Percentiles rank a stretch among this genome's conserved stretches.
Evolutionary conservation across 1,140 invertebrate genomes (phyloP).

Genomic region (Cherax destructor): DNA sequence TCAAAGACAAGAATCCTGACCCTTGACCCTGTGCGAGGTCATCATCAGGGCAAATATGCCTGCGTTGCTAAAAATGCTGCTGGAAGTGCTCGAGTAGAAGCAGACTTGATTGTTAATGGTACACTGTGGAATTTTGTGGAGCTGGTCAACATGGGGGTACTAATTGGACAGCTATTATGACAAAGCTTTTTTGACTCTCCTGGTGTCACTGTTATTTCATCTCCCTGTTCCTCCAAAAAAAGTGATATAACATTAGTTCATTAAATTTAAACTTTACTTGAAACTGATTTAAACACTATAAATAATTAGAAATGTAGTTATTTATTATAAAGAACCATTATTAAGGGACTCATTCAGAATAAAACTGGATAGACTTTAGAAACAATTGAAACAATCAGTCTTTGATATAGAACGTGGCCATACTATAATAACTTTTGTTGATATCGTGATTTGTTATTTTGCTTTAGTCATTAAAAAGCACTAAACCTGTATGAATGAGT

Average conservation of each 20-base stretch:
- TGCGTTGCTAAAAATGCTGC: constrained; percentile 82
- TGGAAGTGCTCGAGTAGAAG: constrained; percentile 73
- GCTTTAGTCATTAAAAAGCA: too few species aligned
- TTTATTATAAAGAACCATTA: neutral
- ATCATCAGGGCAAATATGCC: constrained; percentile 73
- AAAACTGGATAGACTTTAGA: neutral
- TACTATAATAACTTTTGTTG: neutral
- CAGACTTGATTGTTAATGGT: constrained; percentile 69
- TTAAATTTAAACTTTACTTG: neutral
- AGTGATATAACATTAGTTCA: neutral
- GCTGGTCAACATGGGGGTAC: constrained; percentile 28
- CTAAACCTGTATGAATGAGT: too few species aligned
- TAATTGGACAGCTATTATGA: constrained; percentile 31
- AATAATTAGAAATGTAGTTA: too few species aligned
- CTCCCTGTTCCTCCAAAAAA: constrained; percentile 47
- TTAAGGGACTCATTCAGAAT: neutral
- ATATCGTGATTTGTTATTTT: neutral
- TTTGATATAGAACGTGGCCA: neutral
- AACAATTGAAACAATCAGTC: neutral
- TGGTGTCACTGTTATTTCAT: constrained; percentile 13
- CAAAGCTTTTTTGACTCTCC: constrained; percentile 17
- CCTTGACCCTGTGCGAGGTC: constrained; percentile 69
- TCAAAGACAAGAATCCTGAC: constrained; percentile 71
- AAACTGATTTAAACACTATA: too few species aligned
- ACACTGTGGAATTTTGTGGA: constrained; percentile 32